Conservation (phyloP, 1,140 invertebrate genomes). For the Papilio xuthus region DNA sequence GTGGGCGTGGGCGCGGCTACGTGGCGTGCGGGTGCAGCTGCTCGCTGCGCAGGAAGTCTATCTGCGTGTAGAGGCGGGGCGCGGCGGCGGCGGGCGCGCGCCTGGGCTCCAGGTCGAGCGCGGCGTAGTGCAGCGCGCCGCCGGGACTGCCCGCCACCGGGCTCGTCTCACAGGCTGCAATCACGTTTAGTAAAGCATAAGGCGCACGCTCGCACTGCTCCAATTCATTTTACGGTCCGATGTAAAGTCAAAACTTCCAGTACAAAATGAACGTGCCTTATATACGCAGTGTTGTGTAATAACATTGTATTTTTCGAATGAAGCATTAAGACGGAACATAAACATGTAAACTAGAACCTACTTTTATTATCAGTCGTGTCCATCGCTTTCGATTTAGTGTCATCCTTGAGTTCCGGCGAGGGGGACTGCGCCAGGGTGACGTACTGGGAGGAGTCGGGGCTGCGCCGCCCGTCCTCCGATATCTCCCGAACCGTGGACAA, state of each 20-base stretch:
- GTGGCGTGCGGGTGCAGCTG: conserved; percentile 58
- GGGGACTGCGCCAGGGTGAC: conserved; percentile 49
- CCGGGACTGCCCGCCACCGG: conserved; percentile 21
- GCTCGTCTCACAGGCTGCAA: background rate
- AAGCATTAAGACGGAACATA: conserved; percentile 25
- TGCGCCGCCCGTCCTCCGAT: conserved; percentile 57
- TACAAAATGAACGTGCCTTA: no score
- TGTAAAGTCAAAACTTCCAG: background rate
- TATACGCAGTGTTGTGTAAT: no score
- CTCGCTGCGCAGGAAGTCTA: conserved; percentile 70
- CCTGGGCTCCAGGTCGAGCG: conserved; percentile 69
- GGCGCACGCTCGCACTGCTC: background rate
- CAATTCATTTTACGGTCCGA: background rate
- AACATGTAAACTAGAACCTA: background rate
- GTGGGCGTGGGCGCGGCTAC: conserved; percentile 44
- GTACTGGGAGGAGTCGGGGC: conserved; percentile 55
- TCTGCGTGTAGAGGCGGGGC: conserved; percentile 68
- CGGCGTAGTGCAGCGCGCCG: conserved; percentile 64
- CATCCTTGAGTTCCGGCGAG: conserved; percentile 24
- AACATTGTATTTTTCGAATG: conserved; percentile 53
- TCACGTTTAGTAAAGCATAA: background rate
- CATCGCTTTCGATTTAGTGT: background rate
- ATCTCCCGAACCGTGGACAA: conserved; percentile 65
- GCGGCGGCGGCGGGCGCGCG: conserved; percentile 49
- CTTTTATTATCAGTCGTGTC: conserved; percentile 25